Evolutionary conservation across 1,140 invertebrate genomes (phyloP).

Genomic region (Reticulitermes speratus): DNA sequence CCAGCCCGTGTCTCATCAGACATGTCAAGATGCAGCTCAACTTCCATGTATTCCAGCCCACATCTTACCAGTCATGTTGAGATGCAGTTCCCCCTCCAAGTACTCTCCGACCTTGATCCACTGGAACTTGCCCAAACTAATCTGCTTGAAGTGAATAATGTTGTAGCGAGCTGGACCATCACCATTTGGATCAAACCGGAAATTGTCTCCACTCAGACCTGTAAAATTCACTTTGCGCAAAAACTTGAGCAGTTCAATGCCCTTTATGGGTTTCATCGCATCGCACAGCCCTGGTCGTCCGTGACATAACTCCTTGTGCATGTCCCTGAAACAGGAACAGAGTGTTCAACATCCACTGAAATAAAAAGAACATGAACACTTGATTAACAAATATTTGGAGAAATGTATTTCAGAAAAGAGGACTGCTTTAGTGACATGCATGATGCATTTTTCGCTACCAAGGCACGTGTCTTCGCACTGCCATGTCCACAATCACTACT

Average conservation of each 20-base stretch:
- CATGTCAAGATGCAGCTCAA: too few species aligned
- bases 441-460: not conserved
- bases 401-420: not conserved
- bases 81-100: constrained; percentile 70
- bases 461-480: too few species aligned
- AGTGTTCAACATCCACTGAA: not conserved
- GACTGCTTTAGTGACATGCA: not conserved
- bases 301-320: constrained; percentile 78
- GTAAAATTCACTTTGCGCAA: constrained; percentile 79
- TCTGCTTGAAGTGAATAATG: constrained; percentile 92
- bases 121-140: constrained; percentile 66
- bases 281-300: constrained; percentile 74
- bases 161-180: constrained; percentile 93
- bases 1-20: too few species aligned
- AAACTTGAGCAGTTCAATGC: constrained; percentile 77
- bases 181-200: constrained; percentile 84
- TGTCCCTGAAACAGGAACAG: constrained; percentile 60
- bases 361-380: not conserved
- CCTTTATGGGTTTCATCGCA: constrained; percentile 85
- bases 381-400: not conserved
- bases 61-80: constrained; percentile 71
- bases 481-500: too few species aligned
- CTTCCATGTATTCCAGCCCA: too few species aligned
- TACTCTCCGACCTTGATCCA: constrained; percentile 88
- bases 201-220: constrained; percentile 87